Base-by-base conservation (phyloP, 2,888 invertebrate genomes). In the Ennomos quercinarius region DNA sequence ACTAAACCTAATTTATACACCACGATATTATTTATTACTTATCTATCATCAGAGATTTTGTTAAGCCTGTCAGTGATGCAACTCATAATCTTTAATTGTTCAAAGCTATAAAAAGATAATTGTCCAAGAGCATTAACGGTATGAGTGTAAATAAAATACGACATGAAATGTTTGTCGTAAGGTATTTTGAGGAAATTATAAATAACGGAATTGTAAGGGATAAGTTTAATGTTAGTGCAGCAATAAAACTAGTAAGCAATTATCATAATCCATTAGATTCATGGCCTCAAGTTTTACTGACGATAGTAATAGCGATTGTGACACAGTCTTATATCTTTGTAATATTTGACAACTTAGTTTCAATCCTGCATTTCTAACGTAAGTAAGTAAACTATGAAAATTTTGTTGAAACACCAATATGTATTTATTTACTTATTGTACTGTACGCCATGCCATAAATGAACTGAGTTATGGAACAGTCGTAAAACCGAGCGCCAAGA, bases 71-170 rank as follows among this genome's bases (percentile, higher is more conserved):
- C 42, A 49, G 44, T 60, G 57, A 51, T 58, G 57, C 50, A 59
- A 62, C 58, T 58, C 61, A 58, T 58, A 62, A 61, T 61, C 58
- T 60, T 62, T 61, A 61, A 66, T 60, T 67, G 63, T 61, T 60
- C 57, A 57, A 64, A 61, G 58, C 57, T 34, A 59, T 61, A 64
- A 66, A 67, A 63, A 44, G 43, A 51, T 63, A 56, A 64, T 64
- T 64, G 60, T 62, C 51, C 47, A 57, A 61, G 48, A 51, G 50
- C 54, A 54, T 60, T 61, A 62, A 68, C 66, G 62, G 66, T 57
- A 50, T 40, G 46, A 54, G 43, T 45, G 50, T 51, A 56, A 52
- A 61, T 61, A 46, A 61, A 57, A 64, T 49, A 57, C 42, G 56
- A 52, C 41, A 54, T 61, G 55, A 64, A 66, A 57, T 46, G 45